Evolutionary conservation across 2,888 invertebrate species (phyloP).

Genomic region (Caenorhabditis sinica): DNA sequence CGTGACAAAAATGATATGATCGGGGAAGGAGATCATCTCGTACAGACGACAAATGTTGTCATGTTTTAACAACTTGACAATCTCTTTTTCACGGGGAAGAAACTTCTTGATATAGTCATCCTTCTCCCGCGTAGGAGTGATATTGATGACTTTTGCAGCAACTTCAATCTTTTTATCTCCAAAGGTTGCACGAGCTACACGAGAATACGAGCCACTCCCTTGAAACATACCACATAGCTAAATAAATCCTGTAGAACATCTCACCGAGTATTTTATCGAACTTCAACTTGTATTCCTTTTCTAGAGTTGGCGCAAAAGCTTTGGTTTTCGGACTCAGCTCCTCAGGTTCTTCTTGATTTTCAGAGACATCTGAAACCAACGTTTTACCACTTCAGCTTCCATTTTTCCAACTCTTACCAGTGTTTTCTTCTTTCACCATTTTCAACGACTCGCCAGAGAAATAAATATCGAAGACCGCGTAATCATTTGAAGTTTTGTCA

Average conservation of each 20-base stretch:
- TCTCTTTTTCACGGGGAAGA: constrained; percentile 90
- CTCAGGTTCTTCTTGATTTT: constrained; percentile 63
- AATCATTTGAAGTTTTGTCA: constrained; percentile 7
- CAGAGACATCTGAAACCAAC: constrained; percentile 40
- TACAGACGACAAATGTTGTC: constrained; percentile 90
- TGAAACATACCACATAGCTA: too few relatives aligned
- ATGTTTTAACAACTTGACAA: constrained; percentile 89
- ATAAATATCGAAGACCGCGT: constrained; percentile 27
- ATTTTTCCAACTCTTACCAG: constrained; percentile 19
- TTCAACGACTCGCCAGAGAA: constrained; percentile 47
- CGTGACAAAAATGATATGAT: constrained; percentile 87
- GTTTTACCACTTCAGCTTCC: not conserved
- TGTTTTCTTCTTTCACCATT: constrained; percentile 56
- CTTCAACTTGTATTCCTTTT: constrained; percentile 63
- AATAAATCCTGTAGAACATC: too few relatives aligned
- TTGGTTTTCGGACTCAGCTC: constrained; percentile 63
- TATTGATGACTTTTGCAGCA: constrained; percentile 67
- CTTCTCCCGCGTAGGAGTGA: constrained; percentile 62
- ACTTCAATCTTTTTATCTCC: constrained; percentile 63
- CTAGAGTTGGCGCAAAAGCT: constrained; percentile 49
- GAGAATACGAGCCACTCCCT: constrained; percentile 65
- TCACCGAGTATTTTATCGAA: constrained; percentile 58
- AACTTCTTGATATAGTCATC: constrained; percentile 90
- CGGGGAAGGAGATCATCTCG: constrained; percentile 86
- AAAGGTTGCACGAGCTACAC: constrained; percentile 54